Conservation (phyloP, 2,797 vertebrate genomes). For the Caiman crocodilus region DNA sequence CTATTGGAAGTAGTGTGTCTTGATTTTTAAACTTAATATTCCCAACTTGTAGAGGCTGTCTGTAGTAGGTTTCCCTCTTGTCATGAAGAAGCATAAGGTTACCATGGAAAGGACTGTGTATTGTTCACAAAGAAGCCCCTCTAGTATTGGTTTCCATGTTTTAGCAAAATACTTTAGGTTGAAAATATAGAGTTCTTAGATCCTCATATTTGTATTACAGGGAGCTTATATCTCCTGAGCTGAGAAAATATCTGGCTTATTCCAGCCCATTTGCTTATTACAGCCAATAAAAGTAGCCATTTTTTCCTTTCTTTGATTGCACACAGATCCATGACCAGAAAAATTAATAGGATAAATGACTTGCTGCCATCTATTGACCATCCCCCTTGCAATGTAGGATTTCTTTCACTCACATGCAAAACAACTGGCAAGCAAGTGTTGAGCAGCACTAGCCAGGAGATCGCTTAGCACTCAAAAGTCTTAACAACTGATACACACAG, state of each 20-base stretch:
- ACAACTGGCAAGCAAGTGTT: slow-evolving; percentile 73
- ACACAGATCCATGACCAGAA: slow-evolving; percentile 11
- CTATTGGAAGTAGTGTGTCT: background rate
- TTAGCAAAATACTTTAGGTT: background rate
- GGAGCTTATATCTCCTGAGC: background rate
- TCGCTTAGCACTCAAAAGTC: slow-evolving; percentile 22
- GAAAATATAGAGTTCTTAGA: background rate
- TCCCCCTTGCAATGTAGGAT: slow-evolving; percentile 63
- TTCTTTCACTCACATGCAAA: slow-evolving; percentile 64
- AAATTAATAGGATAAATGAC: slow-evolving; percentile 76
- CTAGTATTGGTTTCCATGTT: background rate
- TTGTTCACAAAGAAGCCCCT: background rate
- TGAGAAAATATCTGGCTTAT: background rate
- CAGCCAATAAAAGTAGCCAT: background rate
- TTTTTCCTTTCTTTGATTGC: background rate
- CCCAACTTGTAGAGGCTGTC: background rate
- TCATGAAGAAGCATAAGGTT: background rate
- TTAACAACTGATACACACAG: slow-evolving; percentile 54
- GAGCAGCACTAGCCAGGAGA: slow-evolving; percentile 18
- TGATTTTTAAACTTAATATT: background rate
- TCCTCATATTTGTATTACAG: background rate
- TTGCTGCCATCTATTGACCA: slow-evolving; percentile 82
- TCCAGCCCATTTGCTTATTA: background rate
- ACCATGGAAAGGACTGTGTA: background rate
- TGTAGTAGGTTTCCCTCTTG: background rate